Evolutionary conservation across 2,888 invertebrate species (phyloP).

Genomic region (Tipula confusa): DNA sequence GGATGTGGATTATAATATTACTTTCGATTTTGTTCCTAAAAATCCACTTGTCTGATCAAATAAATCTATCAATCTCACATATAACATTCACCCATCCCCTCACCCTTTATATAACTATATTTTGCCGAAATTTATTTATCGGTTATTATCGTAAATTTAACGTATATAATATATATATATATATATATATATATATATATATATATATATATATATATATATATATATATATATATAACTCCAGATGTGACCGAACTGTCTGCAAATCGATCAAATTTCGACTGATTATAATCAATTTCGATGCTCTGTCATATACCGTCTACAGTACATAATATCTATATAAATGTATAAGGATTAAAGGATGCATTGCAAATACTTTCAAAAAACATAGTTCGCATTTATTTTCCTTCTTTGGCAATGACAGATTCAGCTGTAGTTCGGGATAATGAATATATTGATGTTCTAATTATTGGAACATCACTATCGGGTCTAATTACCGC

Average conservation of each 20-base stretch:
- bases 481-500: not conserved
- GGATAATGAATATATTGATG: not conserved
- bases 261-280: not conserved
- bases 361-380: not conserved
- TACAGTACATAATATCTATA: too few relatives aligned
- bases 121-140: not conserved
- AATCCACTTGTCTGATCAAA: not conserved
- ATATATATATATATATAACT: not conserved
- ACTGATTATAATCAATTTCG: not conserved
- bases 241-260: not conserved
- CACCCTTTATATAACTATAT: not conserved
- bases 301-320: too few relatives aligned
- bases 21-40: not conserved
- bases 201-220: not conserved
- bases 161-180: not conserved
- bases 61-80: conserved; percentile 20
- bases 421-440: not conserved
- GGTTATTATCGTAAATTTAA: not conserved
- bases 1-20: not conserved
- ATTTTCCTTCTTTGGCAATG: not conserved
- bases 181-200: not conserved
- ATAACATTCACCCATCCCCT: not conserved
- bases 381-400: not conserved
- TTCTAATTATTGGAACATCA: not conserved
- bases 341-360: not conserved